These are phyloP conservation scores for Matsumurasca onukii DNA, from an alignment of 1,140 invertebrate genomes.

Conservation along the genomic window DNA sequence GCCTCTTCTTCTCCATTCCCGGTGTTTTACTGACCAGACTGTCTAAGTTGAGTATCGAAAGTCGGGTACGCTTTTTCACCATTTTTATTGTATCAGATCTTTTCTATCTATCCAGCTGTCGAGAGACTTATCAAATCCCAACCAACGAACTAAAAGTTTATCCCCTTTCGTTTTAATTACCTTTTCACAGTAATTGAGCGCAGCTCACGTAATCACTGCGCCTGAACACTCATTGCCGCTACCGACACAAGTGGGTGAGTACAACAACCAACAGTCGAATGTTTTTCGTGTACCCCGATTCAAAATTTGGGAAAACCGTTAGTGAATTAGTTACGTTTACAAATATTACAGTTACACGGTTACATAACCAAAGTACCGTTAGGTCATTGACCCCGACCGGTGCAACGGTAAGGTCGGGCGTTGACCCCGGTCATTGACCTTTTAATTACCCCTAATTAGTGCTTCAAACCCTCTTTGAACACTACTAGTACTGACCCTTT, in stretches of 20 bases:
- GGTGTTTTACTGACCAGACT: slow-evolving; percentile 42
- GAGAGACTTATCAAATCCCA: slow-evolving; percentile 42
- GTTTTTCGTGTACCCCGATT: too few relatives aligned
- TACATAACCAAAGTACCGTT: too few relatives aligned
- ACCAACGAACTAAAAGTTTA: slow-evolving; percentile 47
- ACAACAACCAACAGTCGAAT: too few relatives aligned
- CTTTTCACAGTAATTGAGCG: slow-evolving; percentile 45
- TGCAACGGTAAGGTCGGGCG: too few relatives aligned
- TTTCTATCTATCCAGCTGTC: slow-evolving; percentile 45
- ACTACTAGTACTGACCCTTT: too few relatives aligned
- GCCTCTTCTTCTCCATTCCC: slow-evolving; percentile 42
- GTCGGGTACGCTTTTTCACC: neutral
- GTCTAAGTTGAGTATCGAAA: slow-evolving; percentile 13
- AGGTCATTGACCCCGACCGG: too few relatives aligned
- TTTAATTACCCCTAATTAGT: too few relatives aligned
- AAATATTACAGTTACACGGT: slow-evolving; percentile 35
- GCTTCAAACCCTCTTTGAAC: too few relatives aligned
- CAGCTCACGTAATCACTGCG: slow-evolving; percentile 42
- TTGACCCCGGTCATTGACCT: too few relatives aligned
- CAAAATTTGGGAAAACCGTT: slow-evolving; percentile 44
- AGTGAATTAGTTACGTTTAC: slow-evolving; percentile 32
- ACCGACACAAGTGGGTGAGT: too few relatives aligned
- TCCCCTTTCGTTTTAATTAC: slow-evolving; percentile 41
- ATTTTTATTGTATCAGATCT: slow-evolving; percentile 20
- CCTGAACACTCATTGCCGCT: slow-evolving; percentile 41